A percentile compares a stretch with the other conserved stretches of the same genome.
These are phyloP conservation scores for Chalcis sispes DNA, from an alignment of 2,888 invertebrate species.

Conservation along the genomic window DNA sequence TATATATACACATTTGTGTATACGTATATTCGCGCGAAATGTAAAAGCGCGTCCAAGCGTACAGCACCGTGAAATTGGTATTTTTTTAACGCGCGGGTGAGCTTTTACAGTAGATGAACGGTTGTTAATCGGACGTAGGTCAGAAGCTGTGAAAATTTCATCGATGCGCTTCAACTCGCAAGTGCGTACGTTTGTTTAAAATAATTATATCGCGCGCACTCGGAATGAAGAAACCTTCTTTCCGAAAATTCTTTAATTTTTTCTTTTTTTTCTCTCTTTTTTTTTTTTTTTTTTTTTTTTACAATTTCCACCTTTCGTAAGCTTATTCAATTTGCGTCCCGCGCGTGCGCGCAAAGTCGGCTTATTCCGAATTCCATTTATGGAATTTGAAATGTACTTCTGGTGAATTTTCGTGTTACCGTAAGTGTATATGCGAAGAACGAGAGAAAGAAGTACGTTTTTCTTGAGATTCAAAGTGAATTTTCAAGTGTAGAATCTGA, in stretches of 20 bases:
- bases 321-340: constrained; percentile 51
- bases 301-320: constrained; percentile 1
- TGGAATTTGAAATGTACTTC: constrained; percentile 47
- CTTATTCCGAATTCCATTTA: constrained; percentile 58
- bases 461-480: constrained; percentile 50
- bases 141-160: too few species aligned
- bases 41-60: too few species aligned
- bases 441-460: too few species aligned
- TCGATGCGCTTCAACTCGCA: too few species aligned
- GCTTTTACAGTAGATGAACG: too few species aligned
- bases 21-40: constrained; percentile 39
- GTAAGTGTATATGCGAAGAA: too few species aligned
- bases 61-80: constrained; percentile 44
- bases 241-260: too few species aligned
- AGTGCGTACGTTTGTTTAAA: constrained; percentile 1
- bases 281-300: constrained; percentile 8
- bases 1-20: not conserved
- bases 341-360: constrained; percentile 40
- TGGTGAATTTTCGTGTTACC: constrained; percentile 12
- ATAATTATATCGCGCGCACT: constrained; percentile 36
- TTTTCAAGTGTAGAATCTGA: constrained; percentile 28
- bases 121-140: too few species aligned
- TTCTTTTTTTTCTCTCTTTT: too few species aligned
- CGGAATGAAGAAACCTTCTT: constrained; percentile 18
- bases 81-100: constrained; percentile 24